These are phyloP conservation scores for Scaptodrosophila latifasciaeformis DNA, from an alignment of 2,888 invertebrate genomes.

Conservation along the genomic window DNA sequence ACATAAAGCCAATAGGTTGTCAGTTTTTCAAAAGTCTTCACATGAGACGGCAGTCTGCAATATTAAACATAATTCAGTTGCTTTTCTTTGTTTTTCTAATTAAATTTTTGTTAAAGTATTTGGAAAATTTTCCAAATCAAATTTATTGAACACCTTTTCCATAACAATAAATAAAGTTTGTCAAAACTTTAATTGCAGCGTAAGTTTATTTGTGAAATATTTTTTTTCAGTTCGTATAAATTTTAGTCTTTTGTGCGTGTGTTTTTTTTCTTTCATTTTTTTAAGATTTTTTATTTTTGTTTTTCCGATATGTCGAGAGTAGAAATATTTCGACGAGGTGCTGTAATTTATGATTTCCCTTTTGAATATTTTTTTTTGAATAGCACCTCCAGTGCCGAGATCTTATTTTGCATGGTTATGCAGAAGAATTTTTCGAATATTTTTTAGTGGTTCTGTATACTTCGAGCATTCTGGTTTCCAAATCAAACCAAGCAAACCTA, in stretches of 20 bases:
- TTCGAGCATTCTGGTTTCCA: background rate
- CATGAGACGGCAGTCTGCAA: constrained; percentile 42
- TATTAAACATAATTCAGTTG: constrained; percentile 41
- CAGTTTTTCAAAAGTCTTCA: constrained; percentile 57
- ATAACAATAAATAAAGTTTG: too few relatives aligned
- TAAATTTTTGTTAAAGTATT: background rate
- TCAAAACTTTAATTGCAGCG: too few relatives aligned
- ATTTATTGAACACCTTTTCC: too few relatives aligned
- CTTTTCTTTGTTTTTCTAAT: constrained; percentile 15
- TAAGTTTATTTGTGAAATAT: too few relatives aligned
- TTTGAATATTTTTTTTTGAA: constrained; percentile 16
- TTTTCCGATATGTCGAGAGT: too few relatives aligned
- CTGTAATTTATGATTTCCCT: constrained; percentile 32
- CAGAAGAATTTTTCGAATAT: too few relatives aligned
- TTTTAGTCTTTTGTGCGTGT: constrained; percentile 5
- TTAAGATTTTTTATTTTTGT: too few relatives aligned
- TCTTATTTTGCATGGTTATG: background rate
- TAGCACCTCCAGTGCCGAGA: background rate
- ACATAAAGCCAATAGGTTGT: constrained; percentile 30
- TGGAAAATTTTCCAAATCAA: constrained; percentile 41
- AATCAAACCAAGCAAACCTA: background rate
- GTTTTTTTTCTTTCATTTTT: background rate
- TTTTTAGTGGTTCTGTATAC: too few relatives aligned
- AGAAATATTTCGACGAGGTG: constrained; percentile 7
- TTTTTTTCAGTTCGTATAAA: too few relatives aligned